A percentile compares a stretch with the other conserved stretches of the same genome.
Evolutionary conservation across 30 jellyfish, hydroid and myxozoan genomes (phyloP).

Genomic region (Cassiopea andromeda): DNA sequence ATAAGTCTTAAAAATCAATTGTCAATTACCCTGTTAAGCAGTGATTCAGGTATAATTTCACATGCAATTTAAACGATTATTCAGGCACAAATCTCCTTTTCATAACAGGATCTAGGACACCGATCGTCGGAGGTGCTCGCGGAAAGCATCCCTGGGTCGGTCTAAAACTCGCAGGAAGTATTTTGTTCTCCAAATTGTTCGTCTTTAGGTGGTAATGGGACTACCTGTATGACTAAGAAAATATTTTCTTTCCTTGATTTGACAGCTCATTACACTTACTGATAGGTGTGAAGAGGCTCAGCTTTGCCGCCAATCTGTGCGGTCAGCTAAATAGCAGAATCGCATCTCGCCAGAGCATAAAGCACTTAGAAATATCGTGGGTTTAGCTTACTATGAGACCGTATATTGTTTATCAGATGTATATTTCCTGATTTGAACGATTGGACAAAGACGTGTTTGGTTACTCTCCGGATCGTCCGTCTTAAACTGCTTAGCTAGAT

Average conservation of each 20-base stretch:
- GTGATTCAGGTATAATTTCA: constrained; percentile 50
- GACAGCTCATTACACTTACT: constrained; percentile 68
- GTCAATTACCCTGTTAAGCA: constrained; percentile 51
- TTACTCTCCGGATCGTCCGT: constrained; percentile 57
- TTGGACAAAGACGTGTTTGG: constrained; percentile 55
- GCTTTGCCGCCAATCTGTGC: constrained; percentile 76
- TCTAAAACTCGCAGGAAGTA: constrained; percentile 72
- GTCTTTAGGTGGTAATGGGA: constrained; percentile 73
- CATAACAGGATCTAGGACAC: constrained; percentile 74
- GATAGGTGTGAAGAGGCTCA: constrained; percentile 80
- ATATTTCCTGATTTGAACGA: constrained; percentile 43
- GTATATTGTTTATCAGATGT: constrained; percentile 23
- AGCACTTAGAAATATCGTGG: constrained; percentile 19
- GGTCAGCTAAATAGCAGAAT: constrained; percentile 56
- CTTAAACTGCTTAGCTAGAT: constrained; percentile 22
- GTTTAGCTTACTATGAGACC: constrained; percentile 35
- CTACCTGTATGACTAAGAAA: constrained; percentile 72
- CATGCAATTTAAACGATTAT: constrained; percentile 50
- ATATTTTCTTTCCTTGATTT: constrained; percentile 73
- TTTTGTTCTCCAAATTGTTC: constrained; percentile 69
- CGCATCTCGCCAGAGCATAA: constrained; percentile 49
- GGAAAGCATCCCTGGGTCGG: constrained; percentile 78
- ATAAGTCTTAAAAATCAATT: constrained; percentile 49
- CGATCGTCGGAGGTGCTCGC: constrained; percentile 73
- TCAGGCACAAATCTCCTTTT: constrained; percentile 61